A percentile compares a stretch with the other conserved stretches of the same genome.
phyloP scores from a whole-genome alignment of 2,797 vertebrate genomes.

The Myotis planiceps region DNA sequence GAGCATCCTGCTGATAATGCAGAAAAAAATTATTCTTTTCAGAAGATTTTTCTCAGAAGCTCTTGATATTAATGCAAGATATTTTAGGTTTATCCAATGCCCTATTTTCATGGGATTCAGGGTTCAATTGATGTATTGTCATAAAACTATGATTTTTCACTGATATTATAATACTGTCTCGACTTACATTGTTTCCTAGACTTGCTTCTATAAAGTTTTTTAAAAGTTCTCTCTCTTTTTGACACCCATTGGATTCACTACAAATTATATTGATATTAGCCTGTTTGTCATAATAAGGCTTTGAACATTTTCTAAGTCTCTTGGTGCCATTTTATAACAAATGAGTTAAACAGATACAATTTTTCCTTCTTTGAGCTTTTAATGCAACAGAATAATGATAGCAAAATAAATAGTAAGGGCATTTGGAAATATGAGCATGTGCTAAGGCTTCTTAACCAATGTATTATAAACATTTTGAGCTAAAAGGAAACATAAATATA shows the following conservation, averaged over 20 bases:
- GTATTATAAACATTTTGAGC: conserved; percentile 22
- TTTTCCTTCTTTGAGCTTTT: conserved; percentile 49
- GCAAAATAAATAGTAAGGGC: conserved; percentile 23
- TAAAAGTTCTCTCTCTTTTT: conserved; percentile 28
- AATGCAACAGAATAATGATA: conserved; percentile 31
- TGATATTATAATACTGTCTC: neutral
- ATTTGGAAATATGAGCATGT: neutral
- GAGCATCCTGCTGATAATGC: conserved; percentile 23
- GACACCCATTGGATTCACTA: neutral
- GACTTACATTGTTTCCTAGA: conserved; percentile 32
- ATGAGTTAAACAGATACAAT: conserved; percentile 29
- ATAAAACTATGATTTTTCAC: conserved; percentile 46
- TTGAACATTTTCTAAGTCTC: conserved; percentile 44
- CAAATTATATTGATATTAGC: conserved; percentile 43
- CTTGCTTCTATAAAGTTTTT: conserved; percentile 29
- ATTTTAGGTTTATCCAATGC: neutral
- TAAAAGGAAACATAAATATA: conserved; percentile 51
- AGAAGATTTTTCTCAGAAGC: neutral
- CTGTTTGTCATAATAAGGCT: conserved; percentile 14
- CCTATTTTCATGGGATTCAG: conserved; percentile 32
- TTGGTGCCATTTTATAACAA: conserved; percentile 1
- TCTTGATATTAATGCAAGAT: neutral
- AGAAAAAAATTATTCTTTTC: conserved; percentile 45
- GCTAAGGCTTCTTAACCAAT: conserved; percentile 40
- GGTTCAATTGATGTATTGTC: conserved; percentile 10